A percentile compares a stretch with the other conserved stretches of the same genome.
phyloP scores from a whole-genome alignment of 2,888 invertebrate genomes.

The Caradrina kadenii region DNA sequence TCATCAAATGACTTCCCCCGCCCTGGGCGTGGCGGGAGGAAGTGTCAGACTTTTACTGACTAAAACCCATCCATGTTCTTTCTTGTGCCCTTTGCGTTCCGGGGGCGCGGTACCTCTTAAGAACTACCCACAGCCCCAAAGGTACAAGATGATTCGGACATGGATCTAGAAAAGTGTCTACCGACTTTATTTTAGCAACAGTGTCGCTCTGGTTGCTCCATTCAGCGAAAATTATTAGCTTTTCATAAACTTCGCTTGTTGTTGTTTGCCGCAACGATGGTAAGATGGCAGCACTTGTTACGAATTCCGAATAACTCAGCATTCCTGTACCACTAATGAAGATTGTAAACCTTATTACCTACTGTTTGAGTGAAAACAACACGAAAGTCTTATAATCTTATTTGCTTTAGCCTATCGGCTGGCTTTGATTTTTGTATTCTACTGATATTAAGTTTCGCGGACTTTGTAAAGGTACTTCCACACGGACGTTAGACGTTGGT shows the following conservation, averaged over 20 bases:
- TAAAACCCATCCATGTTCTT: too few relatives aligned
- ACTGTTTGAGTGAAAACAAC: not conserved
- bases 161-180: not conserved
- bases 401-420: not conserved
- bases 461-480: not conserved
- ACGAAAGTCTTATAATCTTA: not conserved
- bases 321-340: not conserved
- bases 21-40: too few relatives aligned
- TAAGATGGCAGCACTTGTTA: constrained; percentile 39
- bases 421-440: not conserved
- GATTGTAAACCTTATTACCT: constrained; percentile 1
- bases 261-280: constrained; percentile 3
- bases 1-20: too few relatives aligned
- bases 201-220: not conserved
- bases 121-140: too few relatives aligned
- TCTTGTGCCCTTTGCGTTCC: too few relatives aligned
- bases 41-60: too few relatives aligned
- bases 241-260: not conserved
- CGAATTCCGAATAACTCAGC: not conserved
- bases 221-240: not conserved
- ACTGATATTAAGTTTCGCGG: not conserved
- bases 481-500: not conserved
- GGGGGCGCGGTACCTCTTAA: too few relatives aligned
- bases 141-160: too few relatives aligned
- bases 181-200: not conserved